Conservation (phyloP, 1,140 invertebrate genomes). For the Phocides pigmalion region DNA sequence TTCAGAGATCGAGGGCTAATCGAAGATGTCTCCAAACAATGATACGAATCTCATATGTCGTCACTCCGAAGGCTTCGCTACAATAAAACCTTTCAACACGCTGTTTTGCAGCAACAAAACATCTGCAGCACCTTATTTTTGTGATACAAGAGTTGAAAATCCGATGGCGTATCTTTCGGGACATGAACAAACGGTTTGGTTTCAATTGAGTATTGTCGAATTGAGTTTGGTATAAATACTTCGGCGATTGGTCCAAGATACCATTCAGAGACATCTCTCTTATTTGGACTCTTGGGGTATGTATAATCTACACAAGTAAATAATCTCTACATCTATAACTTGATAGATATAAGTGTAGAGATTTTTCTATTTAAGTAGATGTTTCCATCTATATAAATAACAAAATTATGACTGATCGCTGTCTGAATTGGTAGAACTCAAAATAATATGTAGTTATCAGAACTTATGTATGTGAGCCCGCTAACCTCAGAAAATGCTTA, state of each 20-base stretch:
- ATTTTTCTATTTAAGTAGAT: too few species aligned
- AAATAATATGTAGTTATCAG: too few species aligned
- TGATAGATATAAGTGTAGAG: too few species aligned
- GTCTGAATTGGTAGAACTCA: too few species aligned
- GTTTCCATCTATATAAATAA: too few species aligned
- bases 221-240: conserved; percentile 61
- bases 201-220: conserved; percentile 44
- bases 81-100: conserved; percentile 21
- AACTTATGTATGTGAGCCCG: too few species aligned
- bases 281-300: conserved; percentile 15
- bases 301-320: neutral
- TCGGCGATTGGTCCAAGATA: conserved; percentile 40
- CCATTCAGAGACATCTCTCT: conserved; percentile 48
- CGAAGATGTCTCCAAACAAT: conserved; percentile 19
- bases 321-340: too few species aligned
- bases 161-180: neutral
- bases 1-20: neutral
- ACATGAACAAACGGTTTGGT: conserved; percentile 26
- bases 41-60: conserved; percentile 24
- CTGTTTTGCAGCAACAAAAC: neutral
- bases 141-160: conserved; percentile 26
- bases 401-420: too few species aligned
- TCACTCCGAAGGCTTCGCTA: conserved; percentile 12
- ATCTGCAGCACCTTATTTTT: conserved; percentile 3
- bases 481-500: too few species aligned